Base-by-base conservation (phyloP, 2,113 vertebrate species). In the Halcyon malimbica region DNA sequence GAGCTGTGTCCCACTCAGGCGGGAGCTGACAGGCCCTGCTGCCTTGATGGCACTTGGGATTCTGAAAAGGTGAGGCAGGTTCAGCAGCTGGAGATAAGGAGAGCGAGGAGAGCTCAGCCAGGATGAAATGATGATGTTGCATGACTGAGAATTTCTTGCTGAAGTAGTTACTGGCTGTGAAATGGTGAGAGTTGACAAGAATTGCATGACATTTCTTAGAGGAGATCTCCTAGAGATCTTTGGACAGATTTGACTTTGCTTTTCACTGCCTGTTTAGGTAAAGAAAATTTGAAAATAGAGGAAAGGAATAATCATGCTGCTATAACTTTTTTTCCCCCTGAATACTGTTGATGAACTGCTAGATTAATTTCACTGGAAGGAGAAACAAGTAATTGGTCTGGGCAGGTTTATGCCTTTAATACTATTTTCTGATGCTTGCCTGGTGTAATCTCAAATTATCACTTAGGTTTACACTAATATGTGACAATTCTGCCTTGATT, bases 11-110 rank as follows among this genome's bases (percentile, higher is more conserved):
- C 81, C 9, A 2, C 60, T 81, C 64, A 18, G 50, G 75, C 68
- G 51, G 85, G 54, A 70, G 51, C 46, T 92, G 93, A 54, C 87
- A 93, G n/a, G 78, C 29, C 57, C 68, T 82, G 60, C 76, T 93
- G 48, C 54, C 25, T 88, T 75, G 28, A 82, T 95, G 91, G 54
- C 29, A 31, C 48, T 57, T 92, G 83, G 51, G 51, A 70, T 87
- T 89, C 59, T 63, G 94, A 88, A 95, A 90, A 95, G 94, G 90
- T 89, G 90, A 96, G 67, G 57, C 35, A 46, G 74, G 90, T 79
- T 95, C 77, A 92, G 83, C 65, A 50, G 57, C 11, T 60, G 59
- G 69, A 93, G 95, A 83, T 92, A 73, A 96, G 94, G 87, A 83
- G 62, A 69, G 51, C 1, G 5, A 62, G 82, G 41, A 75, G 57